These are phyloP conservation scores for Sminthopsis crassicaudata DNA, from an alignment of 2,113 vertebrate species.

Conservation along the genomic window DNA sequence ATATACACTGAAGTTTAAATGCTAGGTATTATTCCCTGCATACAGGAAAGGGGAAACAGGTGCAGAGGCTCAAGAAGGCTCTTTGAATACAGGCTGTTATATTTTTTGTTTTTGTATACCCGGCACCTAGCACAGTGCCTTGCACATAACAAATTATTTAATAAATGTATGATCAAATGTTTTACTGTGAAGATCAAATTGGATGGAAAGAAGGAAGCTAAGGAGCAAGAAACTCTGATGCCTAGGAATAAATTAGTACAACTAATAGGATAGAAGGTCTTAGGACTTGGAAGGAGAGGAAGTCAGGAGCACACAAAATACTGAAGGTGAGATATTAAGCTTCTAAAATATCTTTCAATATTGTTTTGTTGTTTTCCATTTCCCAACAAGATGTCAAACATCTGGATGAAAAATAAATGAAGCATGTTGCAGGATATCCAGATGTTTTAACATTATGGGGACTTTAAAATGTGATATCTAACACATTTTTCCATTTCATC, in stretches of 20 bases:
- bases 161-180: not conserved
- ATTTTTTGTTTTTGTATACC: not conserved
- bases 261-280: not conserved
- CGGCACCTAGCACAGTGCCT: not conserved
- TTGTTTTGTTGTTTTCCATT: constrained; percentile 16
- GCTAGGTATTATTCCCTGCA: not conserved
- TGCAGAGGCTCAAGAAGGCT: not conserved
- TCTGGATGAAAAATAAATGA: not conserved
- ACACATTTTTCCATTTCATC: not conserved
- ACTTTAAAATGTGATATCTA: not conserved
- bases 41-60: not conserved
- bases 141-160: not conserved
- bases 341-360: not conserved
- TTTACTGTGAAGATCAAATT: not conserved
- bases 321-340: not conserved
- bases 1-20: not conserved
- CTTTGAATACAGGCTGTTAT: not conserved
- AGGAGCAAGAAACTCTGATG: accelerated
- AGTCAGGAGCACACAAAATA: no score
- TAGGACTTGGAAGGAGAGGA: not conserved
- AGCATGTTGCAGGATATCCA: not conserved
- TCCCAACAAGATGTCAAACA: not conserved
- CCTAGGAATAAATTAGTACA: not conserved
- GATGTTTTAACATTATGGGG: not conserved
- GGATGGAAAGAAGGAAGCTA: not conserved